These are phyloP conservation scores for Drosophila niveifrons DNA, from an alignment of 2,888 invertebrate genomes.

Conservation along the genomic window DNA sequence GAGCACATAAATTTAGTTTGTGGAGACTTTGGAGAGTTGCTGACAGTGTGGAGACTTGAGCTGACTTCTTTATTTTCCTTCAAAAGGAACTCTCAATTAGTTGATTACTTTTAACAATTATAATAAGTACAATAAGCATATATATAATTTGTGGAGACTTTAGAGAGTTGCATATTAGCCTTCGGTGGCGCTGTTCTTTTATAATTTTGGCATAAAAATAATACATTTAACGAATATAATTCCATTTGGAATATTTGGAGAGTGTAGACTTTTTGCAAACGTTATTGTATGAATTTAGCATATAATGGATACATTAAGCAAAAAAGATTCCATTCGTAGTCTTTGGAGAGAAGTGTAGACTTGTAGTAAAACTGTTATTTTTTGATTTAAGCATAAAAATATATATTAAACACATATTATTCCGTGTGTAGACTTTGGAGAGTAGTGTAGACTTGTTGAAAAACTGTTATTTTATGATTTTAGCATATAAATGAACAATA, in stretches of 20 bases:
- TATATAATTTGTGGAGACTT: no score
- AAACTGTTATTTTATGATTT: no score
- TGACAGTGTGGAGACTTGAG: no score
- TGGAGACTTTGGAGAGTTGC: conserved; percentile 1
- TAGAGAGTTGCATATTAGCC: neutral
- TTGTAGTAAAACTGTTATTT: neutral
- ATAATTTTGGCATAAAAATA: neutral
- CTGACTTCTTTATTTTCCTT: no score
- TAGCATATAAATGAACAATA: no score
- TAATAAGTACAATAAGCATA: no score
- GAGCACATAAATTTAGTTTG: neutral
- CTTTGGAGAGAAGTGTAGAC: conserved; percentile 4
- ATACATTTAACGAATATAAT: neutral
- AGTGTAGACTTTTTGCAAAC: neutral
- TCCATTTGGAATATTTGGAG: conserved; percentile 6
- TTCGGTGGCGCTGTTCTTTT: neutral
- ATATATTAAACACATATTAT: neutral
- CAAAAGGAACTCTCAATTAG: no score
- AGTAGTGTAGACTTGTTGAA: conserved; percentile 1
- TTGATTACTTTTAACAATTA: no score
- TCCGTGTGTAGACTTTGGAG: conserved; percentile 8
- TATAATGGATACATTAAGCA: no score
- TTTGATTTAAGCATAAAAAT: neutral
- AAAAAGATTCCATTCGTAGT: no score
- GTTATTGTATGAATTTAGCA: no score